A percentile compares a stretch with the other conserved stretches of the same genome.
These are phyloP conservation scores for Paradoxurus hermaphroditus DNA, from an alignment of 2,113 vertebrate species.

Conservation along the genomic window DNA sequence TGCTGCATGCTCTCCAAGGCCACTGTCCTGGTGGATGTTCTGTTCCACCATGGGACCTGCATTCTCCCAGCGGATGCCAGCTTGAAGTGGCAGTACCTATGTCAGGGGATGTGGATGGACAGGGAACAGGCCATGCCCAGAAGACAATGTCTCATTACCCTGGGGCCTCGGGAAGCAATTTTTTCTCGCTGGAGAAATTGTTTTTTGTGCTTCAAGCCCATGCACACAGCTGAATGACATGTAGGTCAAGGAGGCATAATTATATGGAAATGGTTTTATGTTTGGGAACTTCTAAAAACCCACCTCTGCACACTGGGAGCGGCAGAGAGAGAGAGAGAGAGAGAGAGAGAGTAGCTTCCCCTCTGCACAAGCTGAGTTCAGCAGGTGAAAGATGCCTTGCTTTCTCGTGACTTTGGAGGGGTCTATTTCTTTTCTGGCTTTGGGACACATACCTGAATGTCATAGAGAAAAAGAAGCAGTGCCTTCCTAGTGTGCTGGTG, in stretches of 20 bases:
- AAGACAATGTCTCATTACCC: slow-evolving; percentile 52
- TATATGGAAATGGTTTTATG: slow-evolving; percentile 58
- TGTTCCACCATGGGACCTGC: not conserved
- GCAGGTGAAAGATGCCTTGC: not conserved
- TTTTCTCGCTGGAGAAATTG: slow-evolving; percentile 62
- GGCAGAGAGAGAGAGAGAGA: not conserved
- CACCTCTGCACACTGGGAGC: not conserved
- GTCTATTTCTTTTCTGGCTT: not conserved
- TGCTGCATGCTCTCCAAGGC: not conserved
- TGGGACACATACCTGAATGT: not conserved
- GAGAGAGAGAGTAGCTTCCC: not conserved
- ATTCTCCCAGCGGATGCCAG: not conserved
- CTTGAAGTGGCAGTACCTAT: not conserved
- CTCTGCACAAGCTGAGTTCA: not conserved
- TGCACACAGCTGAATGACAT: slow-evolving; percentile 38
- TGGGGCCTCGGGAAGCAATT: slow-evolving; percentile 55
- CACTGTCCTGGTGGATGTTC: not conserved
- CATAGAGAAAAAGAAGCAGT: not conserved
- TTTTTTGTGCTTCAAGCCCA: slow-evolving; percentile 34
- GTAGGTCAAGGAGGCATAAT: slow-evolving; percentile 67
- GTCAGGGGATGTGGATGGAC: not conserved
- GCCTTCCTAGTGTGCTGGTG: not conserved
- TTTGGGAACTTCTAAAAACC: slow-evolving; percentile 40
- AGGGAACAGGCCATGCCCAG: slow-evolving; percentile 29
- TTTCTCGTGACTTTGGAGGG: not conserved